Conservation (phyloP, 2,113 vertebrate species). For the Gallinago media region DNA sequence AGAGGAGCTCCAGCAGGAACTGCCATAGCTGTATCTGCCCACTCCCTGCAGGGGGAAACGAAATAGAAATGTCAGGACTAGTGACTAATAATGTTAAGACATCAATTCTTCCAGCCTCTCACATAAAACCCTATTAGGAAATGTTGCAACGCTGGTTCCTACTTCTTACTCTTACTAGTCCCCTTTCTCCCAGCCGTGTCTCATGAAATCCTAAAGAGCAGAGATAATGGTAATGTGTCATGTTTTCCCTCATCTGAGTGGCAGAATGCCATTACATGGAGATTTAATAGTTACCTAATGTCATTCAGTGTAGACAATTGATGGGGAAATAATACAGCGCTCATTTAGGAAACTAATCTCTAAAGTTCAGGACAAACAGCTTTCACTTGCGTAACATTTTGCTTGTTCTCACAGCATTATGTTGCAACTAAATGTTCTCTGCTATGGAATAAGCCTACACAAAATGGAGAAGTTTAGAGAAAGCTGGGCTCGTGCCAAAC, state of each 20-base stretch:
- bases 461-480: constrained; percentile 71
- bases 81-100: neutral
- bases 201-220: neutral
- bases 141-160: neutral
- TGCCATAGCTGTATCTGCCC: constrained; percentile 93
- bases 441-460: constrained; percentile 63
- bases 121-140: neutral
- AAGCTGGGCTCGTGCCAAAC: constrained; percentile 55
- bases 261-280: neutral
- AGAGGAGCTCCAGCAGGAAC: constrained; percentile 89
- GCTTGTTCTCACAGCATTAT: constrained; percentile 55
- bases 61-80: neutral
- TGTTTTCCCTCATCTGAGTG: constrained; percentile 27
- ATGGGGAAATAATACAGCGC: constrained; percentile 64
- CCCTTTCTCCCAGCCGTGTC: neutral
- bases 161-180: neutral
- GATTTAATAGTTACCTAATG: constrained; percentile 61
- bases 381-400: constrained; percentile 61
- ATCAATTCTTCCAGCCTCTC: neutral
- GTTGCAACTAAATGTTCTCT: constrained; percentile 70
- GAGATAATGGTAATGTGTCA: neutral
- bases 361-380: constrained; percentile 70
- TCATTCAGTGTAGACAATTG: constrained; percentile 56
- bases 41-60: constrained; percentile 72
- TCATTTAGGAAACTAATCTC: constrained; percentile 74